Percentiles rank a stretch among this genome's conserved stretches.
These are phyloP conservation scores for Lytechinus variegatus DNA, from an alignment of 35 echinoderm and acorn worm species.

Conservation along the genomic window DNA sequence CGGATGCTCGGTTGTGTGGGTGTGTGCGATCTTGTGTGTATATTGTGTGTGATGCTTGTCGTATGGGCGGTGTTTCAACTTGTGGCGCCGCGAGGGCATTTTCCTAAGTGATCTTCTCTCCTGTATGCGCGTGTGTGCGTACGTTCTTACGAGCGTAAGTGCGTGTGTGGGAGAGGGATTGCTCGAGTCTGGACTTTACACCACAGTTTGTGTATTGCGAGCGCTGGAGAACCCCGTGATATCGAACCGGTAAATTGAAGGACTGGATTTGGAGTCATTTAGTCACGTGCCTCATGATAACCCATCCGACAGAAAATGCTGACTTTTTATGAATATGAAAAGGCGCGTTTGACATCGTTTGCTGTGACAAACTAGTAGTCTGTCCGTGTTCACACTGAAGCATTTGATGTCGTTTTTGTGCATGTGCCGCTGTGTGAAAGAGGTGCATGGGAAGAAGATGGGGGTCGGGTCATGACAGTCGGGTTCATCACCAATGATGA, in stretches of 20 bases:
- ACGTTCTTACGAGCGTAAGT: neutral
- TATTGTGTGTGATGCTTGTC: neutral
- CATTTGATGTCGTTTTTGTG: neutral
- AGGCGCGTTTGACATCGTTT: neutral
- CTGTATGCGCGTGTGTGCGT: neutral
- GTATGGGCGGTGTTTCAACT: neutral
- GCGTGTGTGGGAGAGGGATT: no score
- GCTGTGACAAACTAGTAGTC: neutral
- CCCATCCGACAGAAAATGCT: neutral
- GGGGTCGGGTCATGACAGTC: neutral
- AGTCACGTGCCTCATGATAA: slow-evolving; percentile 16
- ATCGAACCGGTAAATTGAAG: neutral
- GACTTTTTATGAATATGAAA: neutral
- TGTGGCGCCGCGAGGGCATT: slow-evolving; percentile 15
- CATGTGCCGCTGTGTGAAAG: neutral
- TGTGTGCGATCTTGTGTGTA: no score
- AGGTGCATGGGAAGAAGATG: neutral
- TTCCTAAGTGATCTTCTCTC: neutral
- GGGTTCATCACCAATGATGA: neutral
- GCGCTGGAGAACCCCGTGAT: neutral
- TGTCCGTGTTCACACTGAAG: slow-evolving; percentile 13
- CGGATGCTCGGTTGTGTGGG: no score
- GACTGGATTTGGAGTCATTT: neutral
- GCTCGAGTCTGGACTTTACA: no score
- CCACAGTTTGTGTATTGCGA: neutral